Percentiles rank a stretch among this genome's conserved stretches.
Conservation (phyloP, 2,888 invertebrate species). For the Cerceris rybyensis region DNA sequence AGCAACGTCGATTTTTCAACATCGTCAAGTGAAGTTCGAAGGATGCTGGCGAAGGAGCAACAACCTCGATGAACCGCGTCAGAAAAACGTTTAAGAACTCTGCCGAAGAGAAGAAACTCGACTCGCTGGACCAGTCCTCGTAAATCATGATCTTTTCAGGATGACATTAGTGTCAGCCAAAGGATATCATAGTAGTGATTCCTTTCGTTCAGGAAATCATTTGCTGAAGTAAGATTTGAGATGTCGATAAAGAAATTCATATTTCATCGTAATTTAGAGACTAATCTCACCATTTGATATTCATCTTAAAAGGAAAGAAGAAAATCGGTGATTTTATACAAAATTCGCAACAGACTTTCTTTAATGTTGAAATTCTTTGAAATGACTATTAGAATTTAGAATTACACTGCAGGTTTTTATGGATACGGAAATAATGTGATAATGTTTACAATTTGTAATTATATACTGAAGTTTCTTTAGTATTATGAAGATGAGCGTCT, state of each 20-base stretch:
- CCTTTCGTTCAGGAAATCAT: conserved; percentile 14
- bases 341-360: neutral
- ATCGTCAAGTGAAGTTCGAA: conserved; percentile 19
- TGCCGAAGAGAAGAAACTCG: conserved; percentile 55
- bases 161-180: conserved; percentile 68
- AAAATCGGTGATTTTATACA: conserved; percentile 12
- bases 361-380: neutral
- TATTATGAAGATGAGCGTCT: neutral
- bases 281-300: no score
- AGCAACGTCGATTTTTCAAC: conserved; percentile 20
- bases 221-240: conserved; percentile 26
- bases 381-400: neutral
- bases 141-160: conserved; percentile 65
- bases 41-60: conserved; percentile 41
- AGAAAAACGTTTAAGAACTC: conserved; percentile 53
- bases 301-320: no score
- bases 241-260: conserved; percentile 20
- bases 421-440: neutral
- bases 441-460: neutral
- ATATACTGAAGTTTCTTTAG: neutral
- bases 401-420: neutral
- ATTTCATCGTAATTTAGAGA: neutral
- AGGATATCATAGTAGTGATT: conserved; percentile 47
- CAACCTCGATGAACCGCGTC: conserved; percentile 40
- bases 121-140: conserved; percentile 56